Conservation (phyloP, 2,797 vertebrate species). For the Microtus californicus region DNA sequence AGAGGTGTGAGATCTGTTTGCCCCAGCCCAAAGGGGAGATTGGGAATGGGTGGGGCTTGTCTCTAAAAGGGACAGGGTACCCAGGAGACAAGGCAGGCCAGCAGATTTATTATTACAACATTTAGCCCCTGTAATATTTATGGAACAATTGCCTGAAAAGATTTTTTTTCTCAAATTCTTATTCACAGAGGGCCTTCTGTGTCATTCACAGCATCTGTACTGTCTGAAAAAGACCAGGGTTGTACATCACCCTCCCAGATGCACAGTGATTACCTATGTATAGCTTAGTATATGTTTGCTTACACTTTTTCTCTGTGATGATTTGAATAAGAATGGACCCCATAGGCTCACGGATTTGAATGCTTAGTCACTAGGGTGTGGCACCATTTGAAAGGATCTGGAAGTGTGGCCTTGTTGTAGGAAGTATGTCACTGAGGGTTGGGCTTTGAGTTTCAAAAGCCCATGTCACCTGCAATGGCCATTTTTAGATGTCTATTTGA, state of each 20-base stretch:
- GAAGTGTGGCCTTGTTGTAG: not conserved
- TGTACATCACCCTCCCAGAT: not conserved
- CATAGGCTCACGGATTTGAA: not conserved
- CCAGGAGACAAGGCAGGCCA: too few species aligned
- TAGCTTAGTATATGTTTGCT: not conserved
- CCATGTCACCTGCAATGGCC: not conserved
- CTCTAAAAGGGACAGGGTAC: too few species aligned
- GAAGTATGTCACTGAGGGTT: not conserved
- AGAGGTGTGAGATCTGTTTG: too few species aligned
- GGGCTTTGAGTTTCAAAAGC: not conserved
- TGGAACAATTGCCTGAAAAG: constrained; percentile 41
- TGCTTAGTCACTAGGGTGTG: not conserved
- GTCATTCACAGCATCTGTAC: not conserved
- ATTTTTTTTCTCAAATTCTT: constrained; percentile 41
- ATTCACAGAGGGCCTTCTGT: not conserved
- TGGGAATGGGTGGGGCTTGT: too few species aligned
- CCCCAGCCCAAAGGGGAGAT: too few species aligned
- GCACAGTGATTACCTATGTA: not conserved
- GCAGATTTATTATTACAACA: too few species aligned
- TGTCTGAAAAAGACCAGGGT: not conserved
- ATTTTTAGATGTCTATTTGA: not conserved
- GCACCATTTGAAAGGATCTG: not conserved
- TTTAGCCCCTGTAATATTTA: constrained; percentile 45
- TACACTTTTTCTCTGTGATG: not conserved
- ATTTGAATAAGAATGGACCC: not conserved